Percentiles rank a stretch among this genome's conserved stretches.
Conservation (phyloP, 1,140 invertebrate genomes). For the Listronotus bonariensis region DNA sequence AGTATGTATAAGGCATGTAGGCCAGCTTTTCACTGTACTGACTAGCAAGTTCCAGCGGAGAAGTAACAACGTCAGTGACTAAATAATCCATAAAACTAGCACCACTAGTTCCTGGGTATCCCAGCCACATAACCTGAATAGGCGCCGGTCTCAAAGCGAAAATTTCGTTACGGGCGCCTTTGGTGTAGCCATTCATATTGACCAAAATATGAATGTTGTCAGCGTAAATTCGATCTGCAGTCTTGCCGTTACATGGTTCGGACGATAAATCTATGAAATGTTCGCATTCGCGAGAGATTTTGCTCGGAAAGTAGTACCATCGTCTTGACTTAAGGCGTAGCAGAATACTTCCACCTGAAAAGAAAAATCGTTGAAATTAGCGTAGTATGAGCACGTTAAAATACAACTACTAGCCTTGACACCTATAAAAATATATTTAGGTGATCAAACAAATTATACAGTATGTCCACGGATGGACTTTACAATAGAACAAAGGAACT, state of each 20-base stretch:
- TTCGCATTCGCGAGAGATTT: conserved; percentile 92
- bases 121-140: conserved; percentile 98
- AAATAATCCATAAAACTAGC: conserved; percentile 99
- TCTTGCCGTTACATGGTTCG: conserved; percentile 92
- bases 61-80: conserved; percentile 93
- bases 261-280: conserved; percentile 95
- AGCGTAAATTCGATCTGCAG: conserved; percentile 89
- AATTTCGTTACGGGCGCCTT: conserved; percentile 97
- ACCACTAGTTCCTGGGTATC: conserved; percentile 98
- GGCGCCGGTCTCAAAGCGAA: conserved; percentile 96
- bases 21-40: conserved; percentile 98
- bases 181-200: conserved; percentile 99
- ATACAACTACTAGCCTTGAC: too few species aligned
- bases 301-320: conserved; percentile 97
- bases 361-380: too few species aligned
- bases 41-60: conserved; percentile 79
- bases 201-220: conserved; percentile 98
- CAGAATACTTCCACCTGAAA: conserved; percentile 90
- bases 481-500: too few species aligned
- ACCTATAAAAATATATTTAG: too few species aligned
- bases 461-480: too few species aligned
- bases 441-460: too few species aligned
- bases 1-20: conserved; percentile 98
- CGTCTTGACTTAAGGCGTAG: conserved; percentile 95
- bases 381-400: too few species aligned